A percentile compares a stretch with the other conserved stretches of the same genome.
Conservation (phyloP, 2,113 vertebrate species). For the Columba livia region DNA sequence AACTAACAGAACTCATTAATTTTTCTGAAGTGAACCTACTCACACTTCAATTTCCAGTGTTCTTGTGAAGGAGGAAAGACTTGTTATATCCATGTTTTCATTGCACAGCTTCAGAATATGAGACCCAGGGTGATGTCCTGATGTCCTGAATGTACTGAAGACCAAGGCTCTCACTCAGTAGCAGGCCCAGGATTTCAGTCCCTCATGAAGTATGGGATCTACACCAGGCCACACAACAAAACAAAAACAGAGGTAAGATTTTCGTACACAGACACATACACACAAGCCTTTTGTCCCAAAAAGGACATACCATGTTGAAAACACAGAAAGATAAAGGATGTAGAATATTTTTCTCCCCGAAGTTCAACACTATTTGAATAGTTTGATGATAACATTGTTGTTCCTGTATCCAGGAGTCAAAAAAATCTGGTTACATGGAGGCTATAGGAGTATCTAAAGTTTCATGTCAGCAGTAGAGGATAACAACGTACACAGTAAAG, state of each 20-base stretch:
- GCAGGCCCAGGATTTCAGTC: not conserved
- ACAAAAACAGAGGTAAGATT: not conserved
- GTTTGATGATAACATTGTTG: not conserved
- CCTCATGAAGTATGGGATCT: not conserved
- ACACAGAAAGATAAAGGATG: not conserved
- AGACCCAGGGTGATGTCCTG: not conserved
- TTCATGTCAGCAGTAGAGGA: not conserved
- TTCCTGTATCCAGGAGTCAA: not conserved
- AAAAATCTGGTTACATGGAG: not conserved
- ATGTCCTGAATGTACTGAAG: not conserved
- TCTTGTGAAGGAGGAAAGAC: not conserved
- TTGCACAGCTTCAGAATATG: not conserved
- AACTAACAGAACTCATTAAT: not conserved
- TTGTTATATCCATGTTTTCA: not conserved
- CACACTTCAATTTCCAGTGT: not conserved
- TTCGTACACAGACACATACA: not conserved
- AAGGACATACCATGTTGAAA: not conserved
- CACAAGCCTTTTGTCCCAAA: not conserved
- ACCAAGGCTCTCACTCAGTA: not conserved
- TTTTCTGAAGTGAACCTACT: not conserved
- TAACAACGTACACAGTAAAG: not conserved
- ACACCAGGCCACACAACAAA: not conserved
- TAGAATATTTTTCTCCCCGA: not conserved
- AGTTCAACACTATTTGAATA: not conserved
- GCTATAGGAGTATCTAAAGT: not conserved